Conservation (phyloP, 2,797 vertebrate genomes). For the Limosa lapponica region DNA sequence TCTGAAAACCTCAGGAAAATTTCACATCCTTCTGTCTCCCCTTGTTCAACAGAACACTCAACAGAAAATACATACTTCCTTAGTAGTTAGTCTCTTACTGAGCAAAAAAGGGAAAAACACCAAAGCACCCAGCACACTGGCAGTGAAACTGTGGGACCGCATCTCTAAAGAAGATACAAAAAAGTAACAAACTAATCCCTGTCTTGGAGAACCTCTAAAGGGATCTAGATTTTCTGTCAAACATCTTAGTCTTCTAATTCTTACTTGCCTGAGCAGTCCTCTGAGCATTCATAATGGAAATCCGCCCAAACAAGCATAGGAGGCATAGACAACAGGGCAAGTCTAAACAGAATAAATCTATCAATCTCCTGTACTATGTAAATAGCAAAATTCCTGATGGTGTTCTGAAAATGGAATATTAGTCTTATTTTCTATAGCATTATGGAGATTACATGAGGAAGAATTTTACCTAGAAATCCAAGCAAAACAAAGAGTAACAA, state of each 20-base stretch:
- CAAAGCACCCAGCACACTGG: neutral
- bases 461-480: neutral
- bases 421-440: neutral
- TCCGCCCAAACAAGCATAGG: rapidly evolving
- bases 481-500: neutral
- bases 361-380: neutral
- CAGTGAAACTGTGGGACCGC: neutral
- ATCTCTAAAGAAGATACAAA: neutral
- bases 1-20: neutral
- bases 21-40: neutral
- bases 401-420: neutral
- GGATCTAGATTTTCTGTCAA: neutral
- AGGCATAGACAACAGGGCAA: neutral
- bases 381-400: neutral
- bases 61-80: neutral
- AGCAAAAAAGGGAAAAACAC: neutral
- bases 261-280: neutral
- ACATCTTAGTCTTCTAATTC: neutral
- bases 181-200: neutral
- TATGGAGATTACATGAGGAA: neutral
- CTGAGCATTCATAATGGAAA: neutral
- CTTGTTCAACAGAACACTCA: neutral
- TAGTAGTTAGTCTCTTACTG: neutral
- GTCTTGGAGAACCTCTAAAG: neutral
- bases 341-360: neutral